Evolutionary conservation across 2,888 invertebrate genomes (phyloP), one percentile per base, ranked within the genome.

Genomic region (Xanthia icteritia): DNA sequence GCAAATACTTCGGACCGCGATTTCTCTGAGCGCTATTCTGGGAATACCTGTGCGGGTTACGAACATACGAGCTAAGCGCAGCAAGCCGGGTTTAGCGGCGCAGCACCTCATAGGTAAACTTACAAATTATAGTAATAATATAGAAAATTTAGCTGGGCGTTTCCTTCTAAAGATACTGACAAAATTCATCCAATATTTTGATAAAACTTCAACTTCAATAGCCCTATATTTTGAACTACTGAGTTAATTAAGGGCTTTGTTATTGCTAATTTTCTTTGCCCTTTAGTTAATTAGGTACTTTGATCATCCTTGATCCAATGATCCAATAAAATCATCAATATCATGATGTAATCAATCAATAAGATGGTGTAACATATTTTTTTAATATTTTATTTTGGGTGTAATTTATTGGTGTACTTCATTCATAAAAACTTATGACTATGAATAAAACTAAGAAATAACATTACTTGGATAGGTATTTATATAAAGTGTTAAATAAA

Each of bases 1-100:
- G 0, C 99, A 99, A 97, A 98, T 99, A 81, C 95, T 99, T 45
- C 97, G 99, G 77, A 98, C 98, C 92, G 97, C 99, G 0, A 95
- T 98, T 42, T 97, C 98, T 15, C 94, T 99, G 45, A 98, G 99
- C 92, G 98, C 98, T 78, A 96, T 99, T 69, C 96, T 98, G 73
- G 95, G 97, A 60, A 97, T 97, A 73, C 98, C 99, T 0, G 97
- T 99, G 51, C 97, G 97, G 84, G 97, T 99, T 8, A 94, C 92
- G 17, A 99, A 99, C 82, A 99, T 99, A 86, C 97, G 99, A 90
- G 98, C 98, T 6, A 98, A 98, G 1, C 97, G 99, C 58, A 97
- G 97, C 39, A 98, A 98, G 89, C 98, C 99, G 9, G 99, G 99
- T 0, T 95, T 99, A 51, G 97, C 98, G 73, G 97, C 98, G 67